Evolutionary conservation across 1,140 invertebrate genomes (phyloP).

Genomic region (Mesaphorura yosii): DNA sequence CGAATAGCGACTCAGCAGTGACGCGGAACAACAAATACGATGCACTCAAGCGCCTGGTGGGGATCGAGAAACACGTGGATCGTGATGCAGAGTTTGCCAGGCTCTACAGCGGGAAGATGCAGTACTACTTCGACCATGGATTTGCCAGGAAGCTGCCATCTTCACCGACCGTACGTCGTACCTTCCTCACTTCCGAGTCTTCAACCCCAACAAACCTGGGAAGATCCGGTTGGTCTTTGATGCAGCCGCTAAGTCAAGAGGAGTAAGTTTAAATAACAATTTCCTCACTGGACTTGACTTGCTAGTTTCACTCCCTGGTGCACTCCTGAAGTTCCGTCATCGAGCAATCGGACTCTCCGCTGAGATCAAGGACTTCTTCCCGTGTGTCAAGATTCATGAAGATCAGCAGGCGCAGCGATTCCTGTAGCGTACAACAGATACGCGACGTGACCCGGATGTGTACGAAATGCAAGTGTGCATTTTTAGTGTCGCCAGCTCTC

Average conservation of each 20-base stretch:
- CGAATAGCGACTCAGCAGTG: no score
- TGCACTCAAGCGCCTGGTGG: slow-evolving; percentile 1
- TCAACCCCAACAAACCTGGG: slow-evolving; percentile 11
- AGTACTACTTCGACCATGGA: slow-evolving; percentile 11
- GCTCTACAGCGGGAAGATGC: slow-evolving; percentile 4
- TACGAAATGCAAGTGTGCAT: slow-evolving; percentile 25
- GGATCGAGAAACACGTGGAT: slow-evolving; percentile 12
- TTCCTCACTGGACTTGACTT: slow-evolving; percentile 21
- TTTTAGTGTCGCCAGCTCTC: slow-evolving; percentile 28
- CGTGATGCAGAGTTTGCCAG: slow-evolving; percentile 1
- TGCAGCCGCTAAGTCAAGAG: slow-evolving; percentile 12
- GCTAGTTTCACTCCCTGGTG: slow-evolving; percentile 5
- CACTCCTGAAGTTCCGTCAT: slow-evolving; percentile 20
- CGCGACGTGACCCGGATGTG: background rate
- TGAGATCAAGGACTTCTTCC: slow-evolving; percentile 24
- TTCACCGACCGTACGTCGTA: slow-evolving; percentile 5
- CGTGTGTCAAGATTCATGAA: slow-evolving; percentile 12
- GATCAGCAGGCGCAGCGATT: slow-evolving; percentile 25
- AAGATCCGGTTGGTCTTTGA: slow-evolving; percentile 29
- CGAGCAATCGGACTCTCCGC: slow-evolving; percentile 10
- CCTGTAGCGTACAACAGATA: slow-evolving; percentile 24
- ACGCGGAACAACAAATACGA: background rate
- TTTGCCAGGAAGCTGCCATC: slow-evolving; percentile 1
- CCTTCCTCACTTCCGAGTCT: slow-evolving; percentile 23
- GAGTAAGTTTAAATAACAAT: slow-evolving; percentile 12